A percentile compares a stretch with the other conserved stretches of the same genome.
These are phyloP conservation scores for Ophion obscuratus DNA, from an alignment of 2,888 invertebrate genomes.

Conservation along the genomic window DNA sequence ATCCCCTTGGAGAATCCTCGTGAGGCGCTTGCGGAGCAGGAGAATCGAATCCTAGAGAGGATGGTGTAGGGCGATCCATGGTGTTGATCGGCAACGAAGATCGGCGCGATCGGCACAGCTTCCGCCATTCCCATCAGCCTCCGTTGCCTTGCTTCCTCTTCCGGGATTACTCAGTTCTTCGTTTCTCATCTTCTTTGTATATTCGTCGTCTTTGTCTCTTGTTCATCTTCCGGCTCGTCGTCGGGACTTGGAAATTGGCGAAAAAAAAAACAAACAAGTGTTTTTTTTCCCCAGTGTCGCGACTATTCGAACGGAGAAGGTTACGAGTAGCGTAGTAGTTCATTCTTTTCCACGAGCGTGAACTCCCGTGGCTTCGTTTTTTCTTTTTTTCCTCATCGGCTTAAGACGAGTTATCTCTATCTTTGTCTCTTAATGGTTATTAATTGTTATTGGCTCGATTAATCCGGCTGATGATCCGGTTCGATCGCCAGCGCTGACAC, in stretches of 20 bases:
- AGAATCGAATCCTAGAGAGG: background rate
- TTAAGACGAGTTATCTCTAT: background rate
- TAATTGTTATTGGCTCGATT: slow-evolving; percentile 56
- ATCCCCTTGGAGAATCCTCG: slow-evolving; percentile 21
- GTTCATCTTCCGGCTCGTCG: slow-evolving; percentile 63
- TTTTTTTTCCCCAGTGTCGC: slow-evolving; percentile 4
- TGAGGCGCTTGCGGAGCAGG: slow-evolving; percentile 5
- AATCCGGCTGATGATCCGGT: slow-evolving; percentile 63
- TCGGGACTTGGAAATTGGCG: slow-evolving; percentile 56
- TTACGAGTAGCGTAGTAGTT: slow-evolving; percentile 58
- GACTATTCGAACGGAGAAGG: slow-evolving; percentile 60
- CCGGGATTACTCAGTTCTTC: background rate
- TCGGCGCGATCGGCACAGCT: slow-evolving; percentile 12
- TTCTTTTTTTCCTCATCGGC: slow-evolving; percentile 22
- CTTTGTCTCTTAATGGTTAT: slow-evolving; percentile 56
- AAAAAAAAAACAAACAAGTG: background rate
- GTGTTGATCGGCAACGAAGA: slow-evolving; percentile 14
- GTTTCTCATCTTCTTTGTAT: slow-evolving; percentile 15
- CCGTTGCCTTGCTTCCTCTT: background rate
- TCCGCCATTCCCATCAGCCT: background rate
- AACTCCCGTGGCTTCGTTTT: slow-evolving; percentile 12
- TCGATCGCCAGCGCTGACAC: slow-evolving; percentile 31
- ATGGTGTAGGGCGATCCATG: background rate
- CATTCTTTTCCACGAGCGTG: slow-evolving; percentile 42
- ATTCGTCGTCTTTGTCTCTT: slow-evolving; percentile 34